Base-by-base conservation (phyloP, 2,888 invertebrate genomes). In the Entomobrya proxima region DNA sequence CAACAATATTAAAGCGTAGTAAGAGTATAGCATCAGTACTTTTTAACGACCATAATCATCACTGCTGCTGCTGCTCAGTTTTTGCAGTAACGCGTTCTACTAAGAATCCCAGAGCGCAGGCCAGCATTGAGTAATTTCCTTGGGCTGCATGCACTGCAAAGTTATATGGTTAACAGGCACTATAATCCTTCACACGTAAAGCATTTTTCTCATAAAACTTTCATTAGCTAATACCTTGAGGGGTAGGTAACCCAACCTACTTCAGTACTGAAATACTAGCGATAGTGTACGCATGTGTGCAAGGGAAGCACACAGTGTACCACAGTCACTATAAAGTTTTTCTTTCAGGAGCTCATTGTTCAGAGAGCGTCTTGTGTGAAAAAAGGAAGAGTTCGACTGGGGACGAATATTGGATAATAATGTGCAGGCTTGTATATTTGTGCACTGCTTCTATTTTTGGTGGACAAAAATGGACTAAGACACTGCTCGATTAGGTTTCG, bases 141-240 rank as follows among this genome's bases (percentile, higher is more conserved):
- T 79, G 67, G 79, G 74, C 18, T 50, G 18, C 47, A 2, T 15
- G 15, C 44, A 37, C 55, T 27, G 27, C 52, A 21, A 15, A 3
- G 4, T 18, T 21, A 4, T 24, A 3, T 67, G 4, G 18, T 2
- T 67, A 27, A 27, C 11, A 32, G 4, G 27, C 9, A 40, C 32
- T 35, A 32, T 15, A 74, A 74, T 74, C 74, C 74, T 74, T 74
- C 47, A 50, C 67, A 40, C 37, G 67, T 67, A 18, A 7, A 13
- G 47, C 27, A 64, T 76, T 78, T 52, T 77, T 64, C 61, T 77
- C 64, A 52, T 79, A 64, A 79, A n/a, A 79, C 79, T 79, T 79
- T 79, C 79, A 79, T 79, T 79, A 79, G 79, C 67, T 79, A 79
- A 79, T 79, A 79, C 79, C 79, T 79, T 79, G 79, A 35, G 79